Conservation (phyloP, 2,113 vertebrate species). For the Thamnophis sirtalis region DNA sequence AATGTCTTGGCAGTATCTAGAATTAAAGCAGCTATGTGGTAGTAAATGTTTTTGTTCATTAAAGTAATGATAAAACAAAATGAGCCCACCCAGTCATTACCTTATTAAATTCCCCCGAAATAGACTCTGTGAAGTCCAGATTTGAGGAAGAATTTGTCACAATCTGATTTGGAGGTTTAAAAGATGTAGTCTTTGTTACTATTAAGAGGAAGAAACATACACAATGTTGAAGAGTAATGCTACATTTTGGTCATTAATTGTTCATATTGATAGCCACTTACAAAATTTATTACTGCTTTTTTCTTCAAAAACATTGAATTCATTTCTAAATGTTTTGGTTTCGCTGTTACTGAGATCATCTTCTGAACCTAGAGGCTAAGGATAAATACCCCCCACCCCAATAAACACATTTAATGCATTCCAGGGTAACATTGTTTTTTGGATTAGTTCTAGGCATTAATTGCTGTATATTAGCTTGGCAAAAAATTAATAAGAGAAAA, state of each 20-base stretch:
- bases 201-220: background rate
- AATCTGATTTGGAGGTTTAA: background rate
- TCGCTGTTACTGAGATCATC: background rate
- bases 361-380: constrained; percentile 42
- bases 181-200: background rate
- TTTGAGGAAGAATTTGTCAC: background rate
- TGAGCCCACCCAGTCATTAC: constrained; percentile 10
- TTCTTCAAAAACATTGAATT: background rate
- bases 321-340: constrained; percentile 33
- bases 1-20: background rate
- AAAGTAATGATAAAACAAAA: background rate
- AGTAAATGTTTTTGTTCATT: background rate
- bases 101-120: constrained; percentile 50
- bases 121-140: constrained; percentile 18
- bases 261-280: constrained; percentile 42
- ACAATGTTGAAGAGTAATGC: background rate
- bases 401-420: background rate
- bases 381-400: background rate
- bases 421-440: background rate
- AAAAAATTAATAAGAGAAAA: background rate
- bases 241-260: background rate
- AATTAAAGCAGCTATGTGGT: background rate
- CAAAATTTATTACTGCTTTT: background rate
- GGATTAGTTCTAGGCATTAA: background rate
- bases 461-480: background rate